Percentiles rank a stretch among this genome's conserved stretches.
phyloP scores from a whole-genome alignment of 2,888 invertebrate species.

The Eulithis testata region DNA sequence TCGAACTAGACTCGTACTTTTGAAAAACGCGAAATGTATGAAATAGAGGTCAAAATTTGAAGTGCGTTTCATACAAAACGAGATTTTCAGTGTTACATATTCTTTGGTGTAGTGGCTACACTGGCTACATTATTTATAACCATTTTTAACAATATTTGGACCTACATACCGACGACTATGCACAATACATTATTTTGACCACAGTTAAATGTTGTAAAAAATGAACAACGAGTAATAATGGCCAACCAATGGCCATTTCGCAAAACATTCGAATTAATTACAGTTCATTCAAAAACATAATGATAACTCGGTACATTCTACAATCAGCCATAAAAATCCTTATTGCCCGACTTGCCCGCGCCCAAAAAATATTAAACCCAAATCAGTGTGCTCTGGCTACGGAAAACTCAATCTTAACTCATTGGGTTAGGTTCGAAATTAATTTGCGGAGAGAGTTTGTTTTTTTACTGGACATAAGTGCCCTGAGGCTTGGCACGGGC shows the following conservation, averaged over 20 bases:
- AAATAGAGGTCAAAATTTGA: too few species aligned
- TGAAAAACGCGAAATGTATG: too few species aligned
- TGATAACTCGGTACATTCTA: slow-evolving; percentile 48
- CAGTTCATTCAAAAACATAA: slow-evolving; percentile 44
- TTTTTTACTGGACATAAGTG: slow-evolving; percentile 44
- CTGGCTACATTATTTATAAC: too few species aligned
- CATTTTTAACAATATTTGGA: too few species aligned
- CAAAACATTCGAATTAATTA: slow-evolving; percentile 39
- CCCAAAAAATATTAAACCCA: slow-evolving; percentile 45
- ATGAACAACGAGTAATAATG: slow-evolving; percentile 19
- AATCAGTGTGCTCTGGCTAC: slow-evolving; percentile 33
- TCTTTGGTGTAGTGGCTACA: too few species aligned
- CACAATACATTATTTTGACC: not conserved
- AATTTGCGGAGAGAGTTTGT: slow-evolving; percentile 26
- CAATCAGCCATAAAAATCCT: slow-evolving; percentile 55
- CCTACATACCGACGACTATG: too few species aligned
- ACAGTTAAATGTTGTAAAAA: slow-evolving; percentile 9
- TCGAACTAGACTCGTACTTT: too few species aligned
- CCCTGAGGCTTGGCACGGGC: slow-evolving; percentile 55
- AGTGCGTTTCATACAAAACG: too few species aligned
- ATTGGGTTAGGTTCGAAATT: slow-evolving; percentile 13
- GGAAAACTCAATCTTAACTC: slow-evolving; percentile 16
- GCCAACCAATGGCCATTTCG: slow-evolving; percentile 22
- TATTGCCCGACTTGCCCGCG: slow-evolving; percentile 22
- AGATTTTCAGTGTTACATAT: too few species aligned